A percentile compares a stretch with the other conserved stretches of the same genome.
Evolutionary conservation across 2,113 vertebrate species (phyloP).

Genomic region (Leptosomus discolor): DNA sequence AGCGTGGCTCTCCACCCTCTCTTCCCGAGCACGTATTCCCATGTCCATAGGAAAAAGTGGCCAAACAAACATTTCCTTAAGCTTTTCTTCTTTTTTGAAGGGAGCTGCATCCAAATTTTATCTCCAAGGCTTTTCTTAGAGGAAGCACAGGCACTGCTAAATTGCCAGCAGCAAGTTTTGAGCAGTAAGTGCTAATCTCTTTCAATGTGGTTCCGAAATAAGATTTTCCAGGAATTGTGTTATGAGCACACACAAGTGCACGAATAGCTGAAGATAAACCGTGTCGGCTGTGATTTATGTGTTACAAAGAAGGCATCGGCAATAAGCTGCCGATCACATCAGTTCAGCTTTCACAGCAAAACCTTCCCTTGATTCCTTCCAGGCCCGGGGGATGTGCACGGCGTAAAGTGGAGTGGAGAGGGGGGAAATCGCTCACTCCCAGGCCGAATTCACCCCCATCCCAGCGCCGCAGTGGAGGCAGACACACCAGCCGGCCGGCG

Average conservation of each 20-base stretch:
- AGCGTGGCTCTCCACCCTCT: no score
- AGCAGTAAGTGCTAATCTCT: background rate
- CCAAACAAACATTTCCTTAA: background rate
- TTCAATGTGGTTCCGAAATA: fast-evolving
- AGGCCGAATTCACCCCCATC: fast-evolving
- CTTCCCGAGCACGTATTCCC: fast-evolving
- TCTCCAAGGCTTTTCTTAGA: background rate
- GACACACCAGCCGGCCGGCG: background rate
- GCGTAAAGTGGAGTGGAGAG: fast-evolving
- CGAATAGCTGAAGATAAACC: fast-evolving
- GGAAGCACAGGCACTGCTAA: background rate
- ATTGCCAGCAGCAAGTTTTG: background rate
- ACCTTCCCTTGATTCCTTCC: no score
- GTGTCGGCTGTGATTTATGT: fast-evolving
- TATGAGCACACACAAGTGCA: background rate
- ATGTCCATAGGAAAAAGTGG: fast-evolving
- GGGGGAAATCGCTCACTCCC: fast-evolving
- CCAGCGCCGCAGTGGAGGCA: background rate
- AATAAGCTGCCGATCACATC: fast-evolving
- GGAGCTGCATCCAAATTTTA: background rate
- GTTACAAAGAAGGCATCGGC: background rate
- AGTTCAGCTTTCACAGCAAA: background rate
- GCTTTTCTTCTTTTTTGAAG: background rate
- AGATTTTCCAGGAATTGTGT: fast-evolving
- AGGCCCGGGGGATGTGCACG: background rate